These are phyloP conservation scores for Hydroisotoma schaefferi DNA, from an alignment of 2,888 invertebrate species.

Conservation along the genomic window DNA sequence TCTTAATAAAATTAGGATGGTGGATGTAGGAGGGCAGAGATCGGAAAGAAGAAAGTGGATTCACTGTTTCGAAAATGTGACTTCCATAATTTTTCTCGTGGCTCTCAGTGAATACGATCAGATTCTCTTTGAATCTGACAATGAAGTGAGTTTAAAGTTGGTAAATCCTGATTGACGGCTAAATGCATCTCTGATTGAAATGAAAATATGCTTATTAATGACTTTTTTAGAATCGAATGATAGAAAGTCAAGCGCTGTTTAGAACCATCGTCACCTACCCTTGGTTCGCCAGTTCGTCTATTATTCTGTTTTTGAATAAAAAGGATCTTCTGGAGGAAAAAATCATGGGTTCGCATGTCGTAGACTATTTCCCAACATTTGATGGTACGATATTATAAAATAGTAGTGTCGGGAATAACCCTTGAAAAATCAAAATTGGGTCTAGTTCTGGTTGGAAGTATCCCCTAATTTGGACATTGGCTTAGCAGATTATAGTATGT, in stretches of 20 bases:
- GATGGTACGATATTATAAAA: constrained; percentile 54
- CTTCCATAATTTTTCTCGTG: constrained; percentile 62
- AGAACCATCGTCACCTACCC: constrained; percentile 64
- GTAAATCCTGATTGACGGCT: not conserved
- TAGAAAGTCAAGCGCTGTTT: constrained; percentile 62
- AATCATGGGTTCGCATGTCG: constrained; percentile 61
- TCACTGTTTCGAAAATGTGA: constrained; percentile 63
- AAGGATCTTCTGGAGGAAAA: constrained; percentile 62
- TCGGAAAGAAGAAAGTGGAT: constrained; percentile 62
- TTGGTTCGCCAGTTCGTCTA: constrained; percentile 63
- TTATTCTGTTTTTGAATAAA: constrained; percentile 63
- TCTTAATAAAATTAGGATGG: constrained; percentile 55
- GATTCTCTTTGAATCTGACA: constrained; percentile 60
- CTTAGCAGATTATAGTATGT: too few relatives aligned
- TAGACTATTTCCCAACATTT: constrained; percentile 64
- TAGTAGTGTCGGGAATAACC: too few relatives aligned
- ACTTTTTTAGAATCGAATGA: constrained; percentile 59
- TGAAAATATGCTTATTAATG: not conserved
- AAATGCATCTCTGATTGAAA: not conserved
- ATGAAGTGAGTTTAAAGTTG: constrained; percentile 55
- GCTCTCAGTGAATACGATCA: constrained; percentile 56
- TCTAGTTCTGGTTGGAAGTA: too few relatives aligned
- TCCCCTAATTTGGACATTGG: too few relatives aligned
- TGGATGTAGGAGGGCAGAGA: constrained; percentile 62
- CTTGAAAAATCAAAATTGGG: too few relatives aligned